phyloP scores from a whole-genome alignment of 2,797 vertebrate species.

The Halcyon smyrnensis region DNA sequence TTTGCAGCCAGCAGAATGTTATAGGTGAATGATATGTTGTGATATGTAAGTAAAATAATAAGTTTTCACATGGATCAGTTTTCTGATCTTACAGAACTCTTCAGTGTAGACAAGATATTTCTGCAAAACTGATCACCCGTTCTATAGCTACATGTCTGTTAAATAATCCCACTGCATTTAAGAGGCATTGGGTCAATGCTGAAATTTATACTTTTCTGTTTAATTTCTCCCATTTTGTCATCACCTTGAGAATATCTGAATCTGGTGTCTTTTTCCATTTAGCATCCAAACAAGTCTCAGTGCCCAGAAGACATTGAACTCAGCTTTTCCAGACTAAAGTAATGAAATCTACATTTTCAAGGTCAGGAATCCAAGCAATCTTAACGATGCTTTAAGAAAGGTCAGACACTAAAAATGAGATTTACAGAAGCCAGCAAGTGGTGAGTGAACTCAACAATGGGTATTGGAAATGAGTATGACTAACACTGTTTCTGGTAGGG shows the following conservation, averaged over 20 bases:
- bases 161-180: not conserved
- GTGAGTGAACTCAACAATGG: not conserved
- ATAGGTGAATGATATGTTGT: not conserved
- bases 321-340: not conserved
- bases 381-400: not conserved
- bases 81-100: not conserved
- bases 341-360: not conserved
- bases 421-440: not conserved
- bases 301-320: not conserved
- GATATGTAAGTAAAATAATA: not conserved
- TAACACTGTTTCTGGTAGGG: not conserved
- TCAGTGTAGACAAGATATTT: not conserved
- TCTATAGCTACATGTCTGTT: not conserved
- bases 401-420: not conserved
- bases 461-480: not conserved
- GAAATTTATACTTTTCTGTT: not conserved
- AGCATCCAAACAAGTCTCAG: not conserved
- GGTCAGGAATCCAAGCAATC: not conserved
- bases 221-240: not conserved
- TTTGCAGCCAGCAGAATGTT: not conserved
- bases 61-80: not conserved
- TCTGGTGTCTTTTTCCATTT: not conserved
- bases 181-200: not conserved
- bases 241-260: not conserved
- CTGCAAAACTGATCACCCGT: not conserved